Evolutionary conservation across 2,797 vertebrate genomes (phyloP), one percentile per base, ranked within the genome.

Genomic region (Gallinago stenura): DNA sequence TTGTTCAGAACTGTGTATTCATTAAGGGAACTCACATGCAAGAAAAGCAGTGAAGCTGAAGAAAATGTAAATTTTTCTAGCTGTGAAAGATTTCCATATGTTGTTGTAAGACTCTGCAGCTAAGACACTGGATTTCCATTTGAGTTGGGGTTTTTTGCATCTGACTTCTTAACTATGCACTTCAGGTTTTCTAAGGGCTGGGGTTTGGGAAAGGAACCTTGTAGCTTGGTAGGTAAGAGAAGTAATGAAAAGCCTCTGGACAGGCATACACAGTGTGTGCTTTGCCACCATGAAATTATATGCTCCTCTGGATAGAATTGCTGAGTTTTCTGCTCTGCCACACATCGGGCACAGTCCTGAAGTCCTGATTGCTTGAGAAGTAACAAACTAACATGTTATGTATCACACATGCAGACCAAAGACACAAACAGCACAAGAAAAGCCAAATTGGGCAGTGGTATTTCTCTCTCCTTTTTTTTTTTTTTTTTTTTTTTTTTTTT

Each of bases 91-190:
- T 86, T 89, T 93, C 86, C 41, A 69, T 66, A 33, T 30, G 48
- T 50, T 88, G 4, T 41, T 88, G 51, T n/a, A 86, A 83, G 15
- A 24, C 54, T 51, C 53, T 83, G 58, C 26, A 69, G 33, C 45
- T 89, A 75, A 92, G 46, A 89, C 37, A 56, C 17, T 81, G 62
- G 8, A 81, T 91, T 95, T 87, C 46, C 37, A 26, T 71, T 91
- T 80, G n/a, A 41, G 28, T 8, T 53, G 15, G 9, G 5, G 0
- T 19, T 83, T 61, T 85, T 48, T 79, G 28, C 22, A 45, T 69
- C 18, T 88, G 26, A 26, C 24, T 69, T 87, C 43, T 53, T 83
- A 87, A 75, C 11, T 72, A 1, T 5, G 8, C 33, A 37, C 6
- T 53, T 89, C 31, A 33, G 21, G 12, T 64, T 91, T 89, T 72